Conservation (phyloP, 2,797 vertebrate species). For the Buceros bicornis region DNA sequence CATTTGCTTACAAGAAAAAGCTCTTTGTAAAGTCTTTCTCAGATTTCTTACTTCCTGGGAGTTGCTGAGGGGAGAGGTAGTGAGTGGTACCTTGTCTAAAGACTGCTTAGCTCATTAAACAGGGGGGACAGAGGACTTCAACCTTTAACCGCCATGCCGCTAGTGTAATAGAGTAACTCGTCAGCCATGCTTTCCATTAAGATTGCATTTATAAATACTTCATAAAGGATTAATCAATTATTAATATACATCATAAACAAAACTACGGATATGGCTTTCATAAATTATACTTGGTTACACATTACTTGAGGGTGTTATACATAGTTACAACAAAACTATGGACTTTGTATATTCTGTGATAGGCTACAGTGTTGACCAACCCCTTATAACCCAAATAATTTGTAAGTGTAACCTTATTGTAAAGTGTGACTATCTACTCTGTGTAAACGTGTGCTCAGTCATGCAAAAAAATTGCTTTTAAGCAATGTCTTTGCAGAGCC, state of each 20-base stretch:
- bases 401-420: constrained; percentile 37
- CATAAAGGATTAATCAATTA: constrained; percentile 56
- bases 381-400: constrained; percentile 32
- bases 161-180: background rate
- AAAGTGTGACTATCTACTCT: constrained; percentile 50
- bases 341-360: constrained; percentile 41
- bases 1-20: background rate
- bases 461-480: constrained; percentile 41
- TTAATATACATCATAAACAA: constrained; percentile 66
- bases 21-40: background rate
- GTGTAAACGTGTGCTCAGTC: constrained; percentile 17
- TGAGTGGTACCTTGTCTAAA: background rate
- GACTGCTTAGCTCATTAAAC: background rate
- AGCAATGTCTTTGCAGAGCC: constrained; percentile 31
- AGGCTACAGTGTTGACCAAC: constrained; percentile 22
- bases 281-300: constrained; percentile 31
- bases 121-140: background rate
- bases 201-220: constrained; percentile 42
- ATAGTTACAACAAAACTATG: constrained; percentile 12
- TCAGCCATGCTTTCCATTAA: constrained; percentile 8
- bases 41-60: background rate
- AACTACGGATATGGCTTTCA: background rate
- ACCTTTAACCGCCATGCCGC: background rate
- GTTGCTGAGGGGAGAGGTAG: background rate
- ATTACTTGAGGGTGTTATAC: constrained; percentile 34